Conservation (phyloP, 2,113 vertebrate genomes). For the Brachirus orientalis region DNA sequence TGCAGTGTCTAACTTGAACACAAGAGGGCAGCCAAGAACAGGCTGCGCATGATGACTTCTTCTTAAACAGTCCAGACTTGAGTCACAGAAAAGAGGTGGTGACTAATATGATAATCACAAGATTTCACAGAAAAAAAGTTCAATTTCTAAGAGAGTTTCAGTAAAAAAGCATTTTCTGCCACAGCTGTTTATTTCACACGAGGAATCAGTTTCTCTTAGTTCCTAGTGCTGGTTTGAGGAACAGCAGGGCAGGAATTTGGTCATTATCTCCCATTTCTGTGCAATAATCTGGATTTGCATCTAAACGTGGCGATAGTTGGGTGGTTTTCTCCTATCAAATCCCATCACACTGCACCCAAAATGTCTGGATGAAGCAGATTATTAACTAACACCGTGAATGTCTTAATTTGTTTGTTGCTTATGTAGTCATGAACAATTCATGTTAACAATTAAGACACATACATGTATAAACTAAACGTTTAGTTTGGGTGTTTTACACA, state of each 20-base stretch:
- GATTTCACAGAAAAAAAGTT: neutral
- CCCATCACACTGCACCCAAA: neutral
- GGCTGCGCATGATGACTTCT: constrained; percentile 10
- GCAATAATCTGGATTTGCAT: neutral
- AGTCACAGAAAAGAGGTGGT: constrained; percentile 1
- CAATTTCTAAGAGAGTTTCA: neutral
- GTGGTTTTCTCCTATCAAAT: neutral
- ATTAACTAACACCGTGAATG: too few species aligned
- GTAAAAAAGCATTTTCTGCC: too few species aligned
- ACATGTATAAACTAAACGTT: too few species aligned
- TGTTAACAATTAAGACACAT: too few species aligned
- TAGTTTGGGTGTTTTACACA: too few species aligned
- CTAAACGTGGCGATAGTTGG: neutral
- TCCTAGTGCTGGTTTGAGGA: neutral
- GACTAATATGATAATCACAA: neutral
- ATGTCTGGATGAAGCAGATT: neutral
- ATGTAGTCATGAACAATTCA: neutral
- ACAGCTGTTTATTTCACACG: neutral
- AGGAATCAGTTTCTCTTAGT: neutral
- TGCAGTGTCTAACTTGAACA: constrained; percentile 51
- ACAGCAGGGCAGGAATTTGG: neutral
- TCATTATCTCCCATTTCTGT: neutral
- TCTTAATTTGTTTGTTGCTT: neutral
- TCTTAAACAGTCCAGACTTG: neutral
- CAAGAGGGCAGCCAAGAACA: constrained; percentile 61